Evolutionary conservation across 1,140 invertebrate genomes (phyloP).

Genomic region (Scaptomyza graminum): DNA sequence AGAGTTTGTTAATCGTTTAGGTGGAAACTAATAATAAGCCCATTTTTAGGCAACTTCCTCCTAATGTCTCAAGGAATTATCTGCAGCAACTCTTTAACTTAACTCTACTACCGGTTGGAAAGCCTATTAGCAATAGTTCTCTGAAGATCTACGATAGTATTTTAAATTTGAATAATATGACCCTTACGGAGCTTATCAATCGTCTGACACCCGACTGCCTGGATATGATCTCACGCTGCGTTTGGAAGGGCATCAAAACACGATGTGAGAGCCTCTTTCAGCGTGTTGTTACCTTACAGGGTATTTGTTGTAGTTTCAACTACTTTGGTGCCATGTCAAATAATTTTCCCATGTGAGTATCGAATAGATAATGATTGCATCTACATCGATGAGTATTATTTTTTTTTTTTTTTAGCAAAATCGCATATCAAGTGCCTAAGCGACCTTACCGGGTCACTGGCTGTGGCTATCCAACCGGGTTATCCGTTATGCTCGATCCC

Average conservation of each 20-base stretch:
- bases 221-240: conserved; percentile 85
- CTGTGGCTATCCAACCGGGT: conserved; percentile 87
- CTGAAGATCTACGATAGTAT: conserved; percentile 78
- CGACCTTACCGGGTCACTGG: conserved; percentile 85
- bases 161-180: conserved; percentile 81
- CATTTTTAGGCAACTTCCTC: conserved; percentile 54
- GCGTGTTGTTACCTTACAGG: conserved; percentile 85
- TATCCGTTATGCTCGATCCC: conserved; percentile 85
- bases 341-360: conserved; percentile 76
- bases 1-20: background rate
- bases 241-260: conserved; percentile 87
- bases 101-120: conserved; percentile 59
- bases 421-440: conserved; percentile 76
- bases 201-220: conserved; percentile 85
- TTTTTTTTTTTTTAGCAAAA: conserved; percentile 53
- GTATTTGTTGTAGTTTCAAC: conserved; percentile 88
- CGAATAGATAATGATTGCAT: background rate
- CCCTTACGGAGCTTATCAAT: conserved; percentile 64
- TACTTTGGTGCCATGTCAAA: conserved; percentile 84
- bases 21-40: background rate
- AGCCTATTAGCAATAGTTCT: conserved; percentile 38
- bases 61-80: conserved; percentile 50
- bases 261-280: conserved; percentile 87
- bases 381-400: too few relatives aligned
- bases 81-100: conserved; percentile 69